Conservation (phyloP, 2,888 invertebrate species). For the Adelphocoris suturalis region DNA sequence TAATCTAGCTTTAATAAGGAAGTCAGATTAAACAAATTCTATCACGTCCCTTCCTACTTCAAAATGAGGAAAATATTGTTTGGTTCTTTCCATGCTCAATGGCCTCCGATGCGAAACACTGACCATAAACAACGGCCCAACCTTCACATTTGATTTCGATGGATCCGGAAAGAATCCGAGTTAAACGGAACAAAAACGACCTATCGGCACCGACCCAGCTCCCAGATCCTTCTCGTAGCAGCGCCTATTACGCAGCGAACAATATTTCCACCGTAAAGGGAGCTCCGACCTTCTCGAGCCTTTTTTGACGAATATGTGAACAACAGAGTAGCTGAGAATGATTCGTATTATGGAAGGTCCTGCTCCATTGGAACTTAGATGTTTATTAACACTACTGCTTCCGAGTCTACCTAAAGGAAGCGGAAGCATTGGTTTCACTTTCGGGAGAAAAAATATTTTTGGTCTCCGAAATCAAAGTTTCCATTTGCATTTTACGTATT, state of each 20-base stretch:
- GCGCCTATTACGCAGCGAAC: background rate
- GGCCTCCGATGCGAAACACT: background rate
- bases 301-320: background rate
- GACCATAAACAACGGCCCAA: background rate
- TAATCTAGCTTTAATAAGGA: too few species aligned
- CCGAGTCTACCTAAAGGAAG: too few species aligned
- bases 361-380: background rate
- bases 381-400: background rate
- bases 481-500: too few species aligned
- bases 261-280: background rate
- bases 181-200: background rate
- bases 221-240: background rate
- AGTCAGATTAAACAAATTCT: too few species aligned
- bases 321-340: background rate
- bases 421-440: too few species aligned
- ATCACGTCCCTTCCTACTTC: too few species aligned
- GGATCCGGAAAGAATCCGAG: conserved; percentile 1
- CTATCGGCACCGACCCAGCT: background rate
- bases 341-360: background rate
- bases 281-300: background rate
- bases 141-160: conserved; percentile 17
- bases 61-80: background rate
- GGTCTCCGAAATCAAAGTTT: too few species aligned
- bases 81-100: background rate
- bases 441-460: too few species aligned